Base-by-base conservation (phyloP, 1,140 invertebrate species). In the Lysiphlebus fabarum region DNA sequence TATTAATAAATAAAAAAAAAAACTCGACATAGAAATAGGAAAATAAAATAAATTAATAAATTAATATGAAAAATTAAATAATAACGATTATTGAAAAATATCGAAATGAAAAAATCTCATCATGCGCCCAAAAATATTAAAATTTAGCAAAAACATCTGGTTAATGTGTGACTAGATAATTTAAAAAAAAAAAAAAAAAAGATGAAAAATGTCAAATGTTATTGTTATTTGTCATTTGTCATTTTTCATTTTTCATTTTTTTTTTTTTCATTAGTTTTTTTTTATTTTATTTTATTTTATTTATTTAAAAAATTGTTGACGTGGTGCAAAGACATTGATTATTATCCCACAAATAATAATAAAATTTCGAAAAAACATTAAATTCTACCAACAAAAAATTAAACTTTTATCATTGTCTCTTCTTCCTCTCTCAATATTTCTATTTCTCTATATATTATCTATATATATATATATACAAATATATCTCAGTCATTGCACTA, bases 11-110 rank as follows among this genome's bases (percentile, higher is more conserved):
- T 64, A 73, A 71, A 74, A 71, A 72, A 75, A 68, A 68, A 67
- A 70, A 75, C 75, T 73, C 73, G 74, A 77, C 72, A 72, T 79
- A 78, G 76, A 34, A 72, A 68, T 79, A 80, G 71, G 4, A 10
- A 62, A 61, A 72, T 69, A 43, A 47, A 53, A 41, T 40, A 56
- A 43, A 50, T 44, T 26, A 59, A 55, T 45, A 33, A 38, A 50
- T 45, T 40, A 59, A 53, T 50, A 42, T 40, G 36, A 42, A 26
- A 54, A 47, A 45, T 41, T 34, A 11, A 57, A 40, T 17, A 40
- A 40, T 49, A 47, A 57, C 6, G 11, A 57, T 14, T 37, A 14
- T 41, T 51, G 43, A 26, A 50, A 58, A 50, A 51, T 42, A 14
- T 12, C 7, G 48, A 58, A 51, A 40, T 40, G 44, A 45, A 61